phyloP scores from a whole-genome alignment of 1,140 invertebrate species.

The Lordiphosa stackelbergi region DNA sequence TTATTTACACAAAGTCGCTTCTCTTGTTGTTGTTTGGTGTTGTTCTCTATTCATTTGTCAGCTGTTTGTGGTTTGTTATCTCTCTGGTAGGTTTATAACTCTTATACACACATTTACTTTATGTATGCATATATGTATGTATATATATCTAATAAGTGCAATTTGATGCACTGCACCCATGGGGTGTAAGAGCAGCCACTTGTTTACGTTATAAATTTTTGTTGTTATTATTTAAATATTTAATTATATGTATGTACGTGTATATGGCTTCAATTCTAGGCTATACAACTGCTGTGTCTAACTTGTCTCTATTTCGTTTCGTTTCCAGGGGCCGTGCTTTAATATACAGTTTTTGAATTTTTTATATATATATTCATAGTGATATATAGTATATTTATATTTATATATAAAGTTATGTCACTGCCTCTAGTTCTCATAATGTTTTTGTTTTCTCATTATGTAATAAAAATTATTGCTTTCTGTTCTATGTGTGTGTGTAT shows the following conservation, averaged over 20 bases:
- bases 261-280: conserved; percentile 33
- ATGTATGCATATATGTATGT: conserved; percentile 33
- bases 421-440: conserved; percentile 51
- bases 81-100: conserved; percentile 30
- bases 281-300: conserved; percentile 26
- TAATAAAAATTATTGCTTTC: conserved; percentile 72
- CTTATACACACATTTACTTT: conserved; percentile 15
- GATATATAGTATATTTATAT: conserved; percentile 15
- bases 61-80: conserved; percentile 12
- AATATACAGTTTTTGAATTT: conserved; percentile 38
- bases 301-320: conserved; percentile 5
- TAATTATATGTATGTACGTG: conserved; percentile 7
- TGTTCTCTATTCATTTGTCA: conserved; percentile 28
- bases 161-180: conserved; percentile 62
- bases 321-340: conserved; percentile 33
- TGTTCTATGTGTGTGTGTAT: conserved; percentile 40
- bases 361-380: conserved; percentile 25
- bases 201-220: conserved; percentile 30
- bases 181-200: conserved; percentile 67
- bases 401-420: conserved; percentile 60
- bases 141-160: conserved; percentile 45
- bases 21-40: conserved; percentile 30
- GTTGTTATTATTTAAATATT: conserved; percentile 21
- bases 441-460: conserved; percentile 26
- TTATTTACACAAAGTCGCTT: conserved; percentile 19